Percentiles rank a stretch among this genome's conserved stretches.
Conservation (phyloP, 2,113 vertebrate genomes). For the Chaetops frenatus region DNA sequence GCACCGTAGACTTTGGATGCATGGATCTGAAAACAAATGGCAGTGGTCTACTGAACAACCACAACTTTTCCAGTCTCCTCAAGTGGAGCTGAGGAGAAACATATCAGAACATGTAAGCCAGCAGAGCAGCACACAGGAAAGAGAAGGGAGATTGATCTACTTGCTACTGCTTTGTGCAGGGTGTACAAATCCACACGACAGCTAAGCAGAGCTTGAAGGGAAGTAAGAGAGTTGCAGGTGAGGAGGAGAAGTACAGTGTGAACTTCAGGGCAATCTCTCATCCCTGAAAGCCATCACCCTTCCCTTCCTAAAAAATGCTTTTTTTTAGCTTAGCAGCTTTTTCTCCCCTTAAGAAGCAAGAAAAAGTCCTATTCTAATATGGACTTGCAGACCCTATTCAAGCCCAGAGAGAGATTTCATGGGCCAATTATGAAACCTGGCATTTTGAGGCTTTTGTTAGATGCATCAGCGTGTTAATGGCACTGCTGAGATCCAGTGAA, state of each 20-base stretch:
- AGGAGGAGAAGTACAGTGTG: neutral
- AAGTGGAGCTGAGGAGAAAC: neutral
- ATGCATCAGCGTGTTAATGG: slow-evolving; percentile 27
- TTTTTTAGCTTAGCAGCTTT: neutral
- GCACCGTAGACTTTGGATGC: neutral
- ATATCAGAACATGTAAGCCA: rapidly evolving
- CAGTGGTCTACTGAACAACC: neutral
- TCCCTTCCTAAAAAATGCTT: neutral
- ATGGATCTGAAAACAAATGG: neutral
- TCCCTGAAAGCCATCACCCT: neutral
- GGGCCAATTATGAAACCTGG: slow-evolving; percentile 17
- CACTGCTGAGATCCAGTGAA: slow-evolving; percentile 20
- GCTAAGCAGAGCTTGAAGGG: neutral
- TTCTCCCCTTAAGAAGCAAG: neutral
- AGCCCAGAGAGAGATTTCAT: slow-evolving; percentile 16
- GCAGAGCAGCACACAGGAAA: neutral
- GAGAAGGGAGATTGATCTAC: neutral
- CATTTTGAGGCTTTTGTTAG: slow-evolving; percentile 19
- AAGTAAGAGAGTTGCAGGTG: neutral
- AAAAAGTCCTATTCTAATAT: neutral
- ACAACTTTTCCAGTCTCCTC: neutral
- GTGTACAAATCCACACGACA: neutral
- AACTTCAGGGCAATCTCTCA: neutral
- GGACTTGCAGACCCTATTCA: neutral
- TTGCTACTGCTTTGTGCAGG: neutral